These are phyloP conservation scores for Sandelia bainsii DNA, from an alignment of 2,797 vertebrate genomes.

Conservation along the genomic window DNA sequence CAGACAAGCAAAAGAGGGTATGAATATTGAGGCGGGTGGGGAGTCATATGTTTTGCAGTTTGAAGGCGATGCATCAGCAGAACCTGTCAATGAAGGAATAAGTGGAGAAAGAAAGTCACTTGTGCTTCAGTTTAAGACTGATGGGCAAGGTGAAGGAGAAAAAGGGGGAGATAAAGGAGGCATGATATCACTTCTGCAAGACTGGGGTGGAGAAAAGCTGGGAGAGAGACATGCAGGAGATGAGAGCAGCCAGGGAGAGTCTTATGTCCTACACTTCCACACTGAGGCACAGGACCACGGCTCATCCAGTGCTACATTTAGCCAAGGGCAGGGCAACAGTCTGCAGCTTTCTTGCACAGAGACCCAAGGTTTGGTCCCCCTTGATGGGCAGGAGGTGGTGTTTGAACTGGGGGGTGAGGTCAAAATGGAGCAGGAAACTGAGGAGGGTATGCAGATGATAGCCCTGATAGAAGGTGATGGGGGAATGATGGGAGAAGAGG, in stretches of 20 bases:
- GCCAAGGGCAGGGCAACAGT: slow-evolving; percentile 67
- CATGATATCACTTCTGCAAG: slow-evolving; percentile 84
- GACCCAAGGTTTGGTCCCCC: slow-evolving; percentile 78
- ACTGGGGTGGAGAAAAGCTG: slow-evolving; percentile 81
- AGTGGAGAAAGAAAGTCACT: slow-evolving; percentile 78
- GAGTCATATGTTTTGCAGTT: slow-evolving; percentile 84
- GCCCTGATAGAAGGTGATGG: slow-evolving; percentile 83
- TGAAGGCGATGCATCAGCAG: slow-evolving; percentile 71
- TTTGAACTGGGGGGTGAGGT: slow-evolving; percentile 81
- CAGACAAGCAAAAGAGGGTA: slow-evolving; percentile 68
- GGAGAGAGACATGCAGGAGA: slow-evolving; percentile 54
- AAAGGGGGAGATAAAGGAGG: slow-evolving; percentile 69
- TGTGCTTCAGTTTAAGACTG: slow-evolving; percentile 82
- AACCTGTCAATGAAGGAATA: slow-evolving; percentile 49
- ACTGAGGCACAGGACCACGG: slow-evolving; percentile 71
- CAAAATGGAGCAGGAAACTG: slow-evolving; percentile 76
- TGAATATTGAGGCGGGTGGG: slow-evolving; percentile 63
- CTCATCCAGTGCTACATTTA: slow-evolving; percentile 59
- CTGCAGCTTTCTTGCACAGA: slow-evolving; percentile 81
- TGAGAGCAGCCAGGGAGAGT: slow-evolving; percentile 74
- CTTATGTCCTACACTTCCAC: slow-evolving; percentile 86
- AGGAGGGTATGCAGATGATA: slow-evolving; percentile 86
- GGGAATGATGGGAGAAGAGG: slow-evolving; percentile 66
- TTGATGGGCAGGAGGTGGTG: slow-evolving; percentile 83
- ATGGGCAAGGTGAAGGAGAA: slow-evolving; percentile 70